Conservation (phyloP, 2,888 invertebrate species). For the Cryptus viduatorius region DNA sequence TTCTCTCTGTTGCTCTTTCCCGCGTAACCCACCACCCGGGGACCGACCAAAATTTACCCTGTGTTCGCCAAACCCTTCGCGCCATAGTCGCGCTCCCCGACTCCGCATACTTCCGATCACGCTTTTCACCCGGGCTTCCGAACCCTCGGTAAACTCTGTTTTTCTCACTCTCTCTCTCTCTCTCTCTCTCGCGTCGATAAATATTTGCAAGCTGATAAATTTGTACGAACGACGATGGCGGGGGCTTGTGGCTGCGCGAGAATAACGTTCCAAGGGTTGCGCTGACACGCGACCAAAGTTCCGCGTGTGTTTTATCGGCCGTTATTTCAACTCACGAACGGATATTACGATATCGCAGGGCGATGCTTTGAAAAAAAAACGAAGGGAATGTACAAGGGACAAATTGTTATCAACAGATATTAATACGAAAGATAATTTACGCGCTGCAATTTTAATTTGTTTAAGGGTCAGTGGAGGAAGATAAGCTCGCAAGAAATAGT, state of each 20-base stretch:
- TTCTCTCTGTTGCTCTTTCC: constrained; percentile 32
- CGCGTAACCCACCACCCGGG: constrained; percentile 52
- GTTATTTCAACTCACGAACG: constrained; percentile 24
- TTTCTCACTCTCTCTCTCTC: constrained; percentile 1
- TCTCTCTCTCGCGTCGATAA: constrained; percentile 49
- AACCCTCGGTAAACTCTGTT: not conserved
- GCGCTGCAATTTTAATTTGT: too few species aligned
- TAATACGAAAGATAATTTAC: too few species aligned
- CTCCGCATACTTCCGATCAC: constrained; percentile 38
- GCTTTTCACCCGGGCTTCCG: constrained; percentile 57
- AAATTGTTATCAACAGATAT: not conserved
- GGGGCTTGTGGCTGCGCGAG: constrained; percentile 46
- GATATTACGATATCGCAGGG: not conserved
- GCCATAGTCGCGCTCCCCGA: not conserved
- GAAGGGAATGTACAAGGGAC: not conserved
- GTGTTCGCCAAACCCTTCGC: constrained; percentile 49
- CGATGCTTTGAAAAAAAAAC: not conserved
- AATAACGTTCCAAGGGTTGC: constrained; percentile 57
- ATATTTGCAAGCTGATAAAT: constrained; percentile 62
- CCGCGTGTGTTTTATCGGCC: constrained; percentile 48
- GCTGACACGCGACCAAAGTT: constrained; percentile 57
- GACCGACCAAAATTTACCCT: constrained; percentile 64
- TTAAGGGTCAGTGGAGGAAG: too few species aligned
- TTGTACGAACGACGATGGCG: constrained; percentile 36
- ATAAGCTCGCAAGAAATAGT: too few species aligned